Percentiles rank a stretch among this genome's conserved stretches.
Conservation (phyloP, 2,113 vertebrate species). For the Polypterus bichir region DNA sequence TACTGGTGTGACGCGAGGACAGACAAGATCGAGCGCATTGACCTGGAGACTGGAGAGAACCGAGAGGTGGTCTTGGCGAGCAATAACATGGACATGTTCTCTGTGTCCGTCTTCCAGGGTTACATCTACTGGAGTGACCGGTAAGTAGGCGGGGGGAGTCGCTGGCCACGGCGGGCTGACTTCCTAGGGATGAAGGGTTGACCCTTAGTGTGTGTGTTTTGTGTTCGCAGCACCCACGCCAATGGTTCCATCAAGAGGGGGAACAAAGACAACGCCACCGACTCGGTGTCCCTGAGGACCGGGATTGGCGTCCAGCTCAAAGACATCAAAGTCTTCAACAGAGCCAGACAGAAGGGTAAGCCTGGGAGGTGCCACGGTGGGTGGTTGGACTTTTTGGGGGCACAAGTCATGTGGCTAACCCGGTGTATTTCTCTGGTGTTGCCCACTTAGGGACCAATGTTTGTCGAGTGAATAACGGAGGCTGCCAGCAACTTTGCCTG, state of each 20-base stretch:
- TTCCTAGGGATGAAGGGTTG: no score
- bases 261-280: slow-evolving; percentile 85
- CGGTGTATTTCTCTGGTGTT: background rate
- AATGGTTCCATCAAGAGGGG: slow-evolving; percentile 95
- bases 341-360: slow-evolving; percentile 77
- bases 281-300: slow-evolving; percentile 76
- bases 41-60: slow-evolving; percentile 83
- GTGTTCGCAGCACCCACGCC: slow-evolving; percentile 72
- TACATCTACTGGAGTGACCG: slow-evolving; percentile 97
- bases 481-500: slow-evolving; percentile 87
- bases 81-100: slow-evolving; percentile 99
- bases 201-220: no score
- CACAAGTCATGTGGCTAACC: background rate
- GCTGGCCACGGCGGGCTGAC: fast-evolving
- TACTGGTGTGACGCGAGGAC: slow-evolving; percentile 94
- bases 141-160: slow-evolving; percentile 27
- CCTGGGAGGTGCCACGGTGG: background rate
- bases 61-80: slow-evolving; percentile 77
- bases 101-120: slow-evolving; percentile 85
- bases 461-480: slow-evolving; percentile 76
- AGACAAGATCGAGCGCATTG: slow-evolving; percentile 86
- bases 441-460: slow-evolving; percentile 70
- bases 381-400: background rate
- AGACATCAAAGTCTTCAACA: slow-evolving; percentile 96
- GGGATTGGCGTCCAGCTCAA: slow-evolving; percentile 92